A percentile compares a stretch with the other conserved stretches of the same genome.
These are phyloP conservation scores for Cyclophora albipunctata DNA, from an alignment of 2,888 invertebrate species.

Conservation along the genomic window DNA sequence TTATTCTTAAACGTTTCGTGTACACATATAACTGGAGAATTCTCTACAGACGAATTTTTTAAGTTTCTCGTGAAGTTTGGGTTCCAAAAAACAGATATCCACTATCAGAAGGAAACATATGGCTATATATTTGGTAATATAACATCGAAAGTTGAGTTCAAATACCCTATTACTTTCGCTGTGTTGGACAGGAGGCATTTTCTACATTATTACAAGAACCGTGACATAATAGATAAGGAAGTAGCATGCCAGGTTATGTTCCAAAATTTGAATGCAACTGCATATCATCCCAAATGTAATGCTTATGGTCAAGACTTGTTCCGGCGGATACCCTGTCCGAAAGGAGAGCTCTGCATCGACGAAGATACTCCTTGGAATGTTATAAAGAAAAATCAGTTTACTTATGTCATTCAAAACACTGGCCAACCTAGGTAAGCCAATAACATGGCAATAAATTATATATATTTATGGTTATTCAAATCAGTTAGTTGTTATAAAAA, in stretches of 20 bases:
- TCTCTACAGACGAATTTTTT: conserved; percentile 82
- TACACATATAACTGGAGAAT: conserved; percentile 60
- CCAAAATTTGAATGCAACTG: conserved; percentile 84
- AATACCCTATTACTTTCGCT: conserved; percentile 86
- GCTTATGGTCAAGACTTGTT: conserved; percentile 84
- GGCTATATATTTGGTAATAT: conserved; percentile 98
- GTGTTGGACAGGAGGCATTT: conserved; percentile 92
- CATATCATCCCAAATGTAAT: conserved; percentile 90
- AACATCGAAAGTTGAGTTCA: conserved; percentile 81
- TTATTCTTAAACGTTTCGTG: conserved; percentile 39
- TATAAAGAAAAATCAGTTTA: conserved; percentile 92
- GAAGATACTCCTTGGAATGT: conserved; percentile 91
- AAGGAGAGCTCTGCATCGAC: conserved; percentile 85
- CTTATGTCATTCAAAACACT: conserved; percentile 92
- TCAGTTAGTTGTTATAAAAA: no score
- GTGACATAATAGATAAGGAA: conserved; percentile 77
- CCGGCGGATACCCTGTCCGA: conserved; percentile 89
- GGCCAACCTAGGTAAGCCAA: conserved; percentile 86
- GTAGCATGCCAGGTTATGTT: conserved; percentile 91
- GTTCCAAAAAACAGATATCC: conserved; percentile 94
- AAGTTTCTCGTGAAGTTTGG: conserved; percentile 96
- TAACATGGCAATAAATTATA: no score
- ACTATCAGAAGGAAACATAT: conserved; percentile 88
- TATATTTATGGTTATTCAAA: no score
- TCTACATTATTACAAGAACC: conserved; percentile 91